Evolutionary conservation across 2,113 vertebrate species (phyloP).

Genomic region (Petrocephalus microphthalmus): DNA sequence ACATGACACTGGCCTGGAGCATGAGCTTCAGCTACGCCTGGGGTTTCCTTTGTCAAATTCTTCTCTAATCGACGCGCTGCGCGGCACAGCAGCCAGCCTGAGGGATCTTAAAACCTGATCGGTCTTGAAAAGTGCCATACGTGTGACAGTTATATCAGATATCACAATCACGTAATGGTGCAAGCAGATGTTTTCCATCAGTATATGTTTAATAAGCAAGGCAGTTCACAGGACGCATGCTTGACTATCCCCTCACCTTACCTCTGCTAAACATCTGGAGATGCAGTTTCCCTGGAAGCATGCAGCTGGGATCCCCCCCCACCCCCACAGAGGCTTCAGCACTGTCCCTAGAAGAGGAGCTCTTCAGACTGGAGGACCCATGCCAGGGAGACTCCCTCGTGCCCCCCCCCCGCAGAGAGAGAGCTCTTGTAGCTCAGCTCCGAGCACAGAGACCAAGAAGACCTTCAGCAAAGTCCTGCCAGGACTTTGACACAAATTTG

Average conservation of each 20-base stretch:
- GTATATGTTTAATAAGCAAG: background rate
- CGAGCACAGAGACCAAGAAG: background rate
- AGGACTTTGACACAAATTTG: constrained; percentile 5
- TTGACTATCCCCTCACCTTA: background rate
- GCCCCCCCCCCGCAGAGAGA: background rate
- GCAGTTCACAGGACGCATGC: background rate
- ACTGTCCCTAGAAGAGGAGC: background rate
- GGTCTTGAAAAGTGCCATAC: background rate
- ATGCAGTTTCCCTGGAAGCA: constrained; percentile 1
- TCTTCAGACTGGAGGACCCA: background rate
- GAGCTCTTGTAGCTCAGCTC: background rate
- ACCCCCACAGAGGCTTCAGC: background rate
- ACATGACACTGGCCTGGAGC: background rate
- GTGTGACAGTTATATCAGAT: background rate
- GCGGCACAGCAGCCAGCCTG: background rate
- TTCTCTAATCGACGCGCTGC: background rate
- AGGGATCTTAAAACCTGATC: background rate
- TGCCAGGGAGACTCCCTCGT: background rate
- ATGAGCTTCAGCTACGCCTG: no score
- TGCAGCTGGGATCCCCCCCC: background rate
- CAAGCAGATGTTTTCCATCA: background rate
- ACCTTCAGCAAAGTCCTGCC: background rate
- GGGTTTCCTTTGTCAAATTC: background rate
- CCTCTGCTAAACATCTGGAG: background rate
- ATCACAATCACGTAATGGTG: background rate